Conservation (phyloP, 2,797 vertebrate species). For the Pteronotus mesoamericanus region DNA sequence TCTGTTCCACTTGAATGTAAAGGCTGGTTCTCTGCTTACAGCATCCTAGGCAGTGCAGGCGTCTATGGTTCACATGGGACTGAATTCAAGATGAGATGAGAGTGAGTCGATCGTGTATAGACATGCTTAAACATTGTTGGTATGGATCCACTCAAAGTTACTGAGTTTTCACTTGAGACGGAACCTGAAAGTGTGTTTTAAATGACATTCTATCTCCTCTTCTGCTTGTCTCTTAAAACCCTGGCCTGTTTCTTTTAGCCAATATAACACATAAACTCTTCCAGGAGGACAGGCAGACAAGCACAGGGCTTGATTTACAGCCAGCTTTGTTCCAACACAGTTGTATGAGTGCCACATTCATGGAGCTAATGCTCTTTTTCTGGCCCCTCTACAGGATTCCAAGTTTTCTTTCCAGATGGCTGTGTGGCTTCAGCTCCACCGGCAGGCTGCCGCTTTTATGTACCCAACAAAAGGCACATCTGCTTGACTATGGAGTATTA, state of each 20-base stretch:
- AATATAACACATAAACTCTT: not conserved
- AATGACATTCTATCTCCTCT: constrained; percentile 14
- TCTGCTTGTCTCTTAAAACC: constrained; percentile 20
- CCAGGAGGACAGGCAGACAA: constrained; percentile 21
- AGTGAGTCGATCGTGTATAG: constrained; percentile 3
- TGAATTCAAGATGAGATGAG: not conserved
- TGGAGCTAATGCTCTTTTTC: not conserved
- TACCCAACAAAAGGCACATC: constrained; percentile 45
- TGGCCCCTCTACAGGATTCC: not conserved
- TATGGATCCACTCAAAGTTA: not conserved
- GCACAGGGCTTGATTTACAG: not conserved
- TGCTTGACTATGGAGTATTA: constrained; percentile 50
- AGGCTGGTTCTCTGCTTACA: constrained; percentile 58
- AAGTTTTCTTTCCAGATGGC: constrained; percentile 6
- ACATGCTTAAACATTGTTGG: constrained; percentile 44
- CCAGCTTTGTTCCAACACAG: not conserved
- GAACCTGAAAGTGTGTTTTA: constrained; percentile 39
- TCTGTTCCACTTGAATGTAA: constrained; percentile 70
- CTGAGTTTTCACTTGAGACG: not conserved
- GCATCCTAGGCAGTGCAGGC: not conserved
- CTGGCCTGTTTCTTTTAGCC: not conserved
- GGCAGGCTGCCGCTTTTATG: constrained; percentile 38
- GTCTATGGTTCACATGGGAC: constrained; percentile 44
- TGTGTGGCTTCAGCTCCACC: not conserved
- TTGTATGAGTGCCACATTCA: not conserved